These are phyloP conservation scores for Sericinus montela DNA, from an alignment of 2,888 invertebrate genomes.

Conservation along the genomic window DNA sequence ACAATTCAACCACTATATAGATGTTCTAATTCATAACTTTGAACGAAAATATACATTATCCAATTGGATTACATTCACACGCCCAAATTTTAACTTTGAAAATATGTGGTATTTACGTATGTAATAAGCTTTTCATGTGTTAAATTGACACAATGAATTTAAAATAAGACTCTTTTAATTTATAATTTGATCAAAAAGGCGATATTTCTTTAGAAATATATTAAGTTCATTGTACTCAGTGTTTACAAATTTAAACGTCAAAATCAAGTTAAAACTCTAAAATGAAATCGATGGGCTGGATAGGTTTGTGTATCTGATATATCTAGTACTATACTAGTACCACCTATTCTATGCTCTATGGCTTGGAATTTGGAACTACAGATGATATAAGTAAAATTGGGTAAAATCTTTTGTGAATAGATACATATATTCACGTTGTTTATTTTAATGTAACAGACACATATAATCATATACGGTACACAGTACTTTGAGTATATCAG, in stretches of 20 bases:
- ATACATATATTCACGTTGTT: too few relatives aligned
- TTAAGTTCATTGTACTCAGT: conserved; percentile 61
- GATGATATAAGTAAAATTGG: too few relatives aligned
- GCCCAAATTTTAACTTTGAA: conserved; percentile 36
- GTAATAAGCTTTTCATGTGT: conserved; percentile 10
- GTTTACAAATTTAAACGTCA: conserved; percentile 50
- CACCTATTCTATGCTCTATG: too few relatives aligned
- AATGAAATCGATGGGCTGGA: too few relatives aligned
- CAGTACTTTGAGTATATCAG: too few relatives aligned
- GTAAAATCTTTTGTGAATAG: too few relatives aligned
- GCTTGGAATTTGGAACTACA: too few relatives aligned
- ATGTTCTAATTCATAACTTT: conserved; percentile 8
- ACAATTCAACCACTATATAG: neutral
- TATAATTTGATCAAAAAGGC: conserved; percentile 28
- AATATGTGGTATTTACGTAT: conserved; percentile 22
- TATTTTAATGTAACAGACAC: too few relatives aligned
- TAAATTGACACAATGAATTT: conserved; percentile 24
- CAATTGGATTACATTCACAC: conserved; percentile 31
- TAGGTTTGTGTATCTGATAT: too few relatives aligned
- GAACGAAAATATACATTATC: neutral
- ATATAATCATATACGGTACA: too few relatives aligned
- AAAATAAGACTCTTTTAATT: conserved; percentile 42
- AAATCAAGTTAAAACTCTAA: conserved; percentile 19
- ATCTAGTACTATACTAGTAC: too few relatives aligned
- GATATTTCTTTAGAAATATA: conserved; percentile 39